phyloP scores from a whole-genome alignment of 2,888 invertebrate genomes.

The Xestia rhomboidea region DNA sequence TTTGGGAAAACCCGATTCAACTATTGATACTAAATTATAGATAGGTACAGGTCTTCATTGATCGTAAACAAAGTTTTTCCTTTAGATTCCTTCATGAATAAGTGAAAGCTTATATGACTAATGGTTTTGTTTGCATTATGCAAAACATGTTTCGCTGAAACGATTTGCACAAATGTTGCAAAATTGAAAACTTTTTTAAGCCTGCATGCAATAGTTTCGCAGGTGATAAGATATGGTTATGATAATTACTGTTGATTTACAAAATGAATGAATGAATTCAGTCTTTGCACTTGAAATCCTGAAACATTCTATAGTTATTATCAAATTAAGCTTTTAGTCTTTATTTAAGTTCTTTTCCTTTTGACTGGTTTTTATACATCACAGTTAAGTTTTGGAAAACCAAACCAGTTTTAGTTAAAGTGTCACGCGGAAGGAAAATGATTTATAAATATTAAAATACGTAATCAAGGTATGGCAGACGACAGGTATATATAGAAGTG shows the following conservation, averaged over 20 bases:
- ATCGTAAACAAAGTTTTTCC: slow-evolving; percentile 42
- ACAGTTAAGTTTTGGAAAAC: not conserved
- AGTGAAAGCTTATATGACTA: slow-evolving; percentile 64
- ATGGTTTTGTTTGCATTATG: slow-evolving; percentile 52
- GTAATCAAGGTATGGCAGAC: slow-evolving; percentile 38
- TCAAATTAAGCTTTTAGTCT: not conserved
- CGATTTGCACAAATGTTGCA: slow-evolving; percentile 34
- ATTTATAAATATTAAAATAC: slow-evolving; percentile 38
- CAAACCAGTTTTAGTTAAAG: slow-evolving; percentile 19
- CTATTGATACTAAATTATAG: slow-evolving; percentile 16
- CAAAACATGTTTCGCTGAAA: slow-evolving; percentile 56
- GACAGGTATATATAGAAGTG: slow-evolving; percentile 62
- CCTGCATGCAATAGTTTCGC: not conserved
- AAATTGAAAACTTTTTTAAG: slow-evolving; percentile 28
- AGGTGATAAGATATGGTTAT: not conserved
- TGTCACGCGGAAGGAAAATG: slow-evolving; percentile 32
- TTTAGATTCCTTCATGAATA: slow-evolving; percentile 54
- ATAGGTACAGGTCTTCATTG: slow-evolving; percentile 13
- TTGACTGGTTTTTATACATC: not conserved
- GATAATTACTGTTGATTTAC: not conserved
- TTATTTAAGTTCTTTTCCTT: not conserved
- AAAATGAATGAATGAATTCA: not conserved
- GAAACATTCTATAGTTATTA: not conserved
- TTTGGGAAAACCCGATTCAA: slow-evolving; percentile 38
- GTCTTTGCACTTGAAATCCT: not conserved